Base-by-base conservation (phyloP, 2,888 invertebrate species). In the Drosophila vallismaia region DNA sequence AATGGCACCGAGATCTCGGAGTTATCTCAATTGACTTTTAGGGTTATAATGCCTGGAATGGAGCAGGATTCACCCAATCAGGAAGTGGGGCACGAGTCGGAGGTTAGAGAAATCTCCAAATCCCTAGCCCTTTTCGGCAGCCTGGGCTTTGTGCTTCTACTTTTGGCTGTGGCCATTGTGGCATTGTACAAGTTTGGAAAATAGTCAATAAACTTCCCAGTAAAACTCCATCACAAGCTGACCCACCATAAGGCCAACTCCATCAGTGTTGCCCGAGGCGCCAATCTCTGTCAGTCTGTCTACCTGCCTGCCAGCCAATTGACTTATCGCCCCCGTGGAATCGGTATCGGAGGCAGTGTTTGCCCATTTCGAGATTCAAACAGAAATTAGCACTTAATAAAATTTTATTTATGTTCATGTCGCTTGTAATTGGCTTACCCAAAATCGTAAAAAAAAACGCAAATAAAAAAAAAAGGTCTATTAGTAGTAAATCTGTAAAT, bases 11-110 rank as follows among this genome's bases (percentile, higher is more conserved):
- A 89, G 62, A 74, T 88, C 31, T 90, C 91, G 0, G 91, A 91
- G 66, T 63, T 90, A 3, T 90, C 91, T 0, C 89, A 80, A 9
- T 83, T 91, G 28, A 87, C 89, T 0, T 92, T 91, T 64, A 80
- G 89, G 9, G 91, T 92, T 42, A 66, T 88, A 29, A 80, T 89
- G 79, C 86, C 82, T 1, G 67, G 62, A 33, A 24, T 1, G 8
- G 40, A 44, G 9, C 71, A 76, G 14, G 29, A 66, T 6, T 6
- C 24, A 1, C 26, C 53, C 4, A 3, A 38, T 1, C 5, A 5
- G 0, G 28, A 75, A 5, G 1, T 54, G n/a, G 31, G 7, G 2
- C 19, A 1, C 0, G 44, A 19, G 1, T 26, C 54, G 0, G 8
- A 40, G 0, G 42, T 45, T 8, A 31, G 14, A n/a, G 44, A 58